Evolutionary conservation across 2,888 invertebrate species (phyloP), one percentile per base, ranked within the genome.

Genomic region (Zele albiditarsus): DNA sequence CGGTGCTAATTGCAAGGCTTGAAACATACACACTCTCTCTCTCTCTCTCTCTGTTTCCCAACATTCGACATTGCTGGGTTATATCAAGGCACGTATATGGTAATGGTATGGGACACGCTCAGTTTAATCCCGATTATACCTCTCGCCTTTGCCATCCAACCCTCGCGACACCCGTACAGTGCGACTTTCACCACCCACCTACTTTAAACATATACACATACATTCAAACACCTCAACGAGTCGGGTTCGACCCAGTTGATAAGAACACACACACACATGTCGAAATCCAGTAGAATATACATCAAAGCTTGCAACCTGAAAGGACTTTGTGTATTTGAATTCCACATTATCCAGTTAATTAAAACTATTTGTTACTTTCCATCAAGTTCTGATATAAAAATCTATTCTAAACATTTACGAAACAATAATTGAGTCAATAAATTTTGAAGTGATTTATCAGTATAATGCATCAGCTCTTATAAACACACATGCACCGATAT

Each of bases 51-150:
- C 46, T n/a, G 4, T 14, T 46, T 10, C 46, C 16, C 53, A 20
- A 10, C 58, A 67, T 25, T 46, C 66, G 57, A 68, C 60, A 62
- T 69, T 63, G 63, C 53, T 53, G 74, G 62, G 38, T 62, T 74
- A 69, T 74, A 69, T 74, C 74, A 60, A 68, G 69, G 68, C 74
- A 74, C 74, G 74, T 69, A 74, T 69, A 74, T 74, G 74, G 74
- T 74, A 74, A 74, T 74, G 62, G 53, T 62, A 68, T 49, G 62
- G 33, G 62, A 74, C 69, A 74, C 74, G 74, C 74, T 69, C 74
- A 60, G 69, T 69, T 74, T 60, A 74, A 74, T 74, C 69, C 69
- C 69, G 74, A 74, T 74, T 74, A 74, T 74, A 74, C 74, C 74
- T 74, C 66, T 74, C 38, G 63, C 74, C 49, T 62, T 72, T 66